A percentile compares a stretch with the other conserved stretches of the same genome.
Conservation (phyloP, 2,113 vertebrate species). For the Spheniscus mendiculus region DNA sequence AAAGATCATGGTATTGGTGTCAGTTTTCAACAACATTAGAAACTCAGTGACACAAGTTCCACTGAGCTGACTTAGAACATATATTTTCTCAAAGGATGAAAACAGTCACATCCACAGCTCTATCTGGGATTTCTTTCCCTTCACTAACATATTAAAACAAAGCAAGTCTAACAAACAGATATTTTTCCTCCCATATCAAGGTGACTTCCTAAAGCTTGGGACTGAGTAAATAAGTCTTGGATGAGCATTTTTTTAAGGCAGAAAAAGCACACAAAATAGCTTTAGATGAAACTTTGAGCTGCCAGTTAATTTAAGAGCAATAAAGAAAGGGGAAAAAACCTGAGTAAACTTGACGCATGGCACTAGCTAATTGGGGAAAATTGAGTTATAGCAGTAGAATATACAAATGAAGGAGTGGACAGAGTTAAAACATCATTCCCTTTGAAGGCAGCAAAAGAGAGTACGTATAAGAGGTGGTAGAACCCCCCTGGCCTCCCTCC, state of each 20-base stretch:
- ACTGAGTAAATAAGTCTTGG: neutral
- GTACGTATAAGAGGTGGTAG: neutral
- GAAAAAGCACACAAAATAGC: neutral
- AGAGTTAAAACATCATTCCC: neutral
- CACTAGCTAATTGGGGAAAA: neutral
- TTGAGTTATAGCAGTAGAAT: neutral
- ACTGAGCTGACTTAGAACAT: neutral
- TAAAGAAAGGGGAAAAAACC: neutral
- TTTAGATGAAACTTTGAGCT: neutral
- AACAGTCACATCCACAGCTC: neutral
- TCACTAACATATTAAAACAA: neutral
- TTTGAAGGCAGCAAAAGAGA: neutral
- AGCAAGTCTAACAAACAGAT: neutral
- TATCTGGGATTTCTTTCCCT: neutral
- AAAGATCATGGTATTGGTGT: neutral
- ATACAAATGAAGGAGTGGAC: neutral
- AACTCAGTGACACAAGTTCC: neutral
- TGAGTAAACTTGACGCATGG: neutral
- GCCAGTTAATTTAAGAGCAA: neutral
- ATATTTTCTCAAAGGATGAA: neutral
- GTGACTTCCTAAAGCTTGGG: neutral
- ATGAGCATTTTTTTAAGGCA: neutral
- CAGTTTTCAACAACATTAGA: neutral
- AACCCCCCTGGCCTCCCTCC: neutral
- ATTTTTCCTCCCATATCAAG: neutral